A percentile compares a stretch with the other conserved stretches of the same genome.
Conservation (phyloP, 2,797 vertebrate genomes). For the Sebastes taczanowskii region DNA sequence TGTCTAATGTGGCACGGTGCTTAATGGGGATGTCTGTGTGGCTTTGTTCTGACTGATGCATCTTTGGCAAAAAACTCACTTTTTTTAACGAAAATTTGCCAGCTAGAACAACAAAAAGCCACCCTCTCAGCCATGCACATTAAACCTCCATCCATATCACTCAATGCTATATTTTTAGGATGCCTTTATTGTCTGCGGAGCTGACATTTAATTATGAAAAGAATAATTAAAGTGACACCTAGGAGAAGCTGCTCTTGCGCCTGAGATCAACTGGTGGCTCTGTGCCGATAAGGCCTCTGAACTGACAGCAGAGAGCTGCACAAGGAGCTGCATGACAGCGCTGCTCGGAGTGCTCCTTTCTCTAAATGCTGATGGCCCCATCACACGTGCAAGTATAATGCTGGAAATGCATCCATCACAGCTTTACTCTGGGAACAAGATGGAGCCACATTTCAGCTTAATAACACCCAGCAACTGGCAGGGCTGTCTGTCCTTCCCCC, state of each 20-base stretch:
- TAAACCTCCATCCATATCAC: not conserved
- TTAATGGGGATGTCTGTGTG: constrained; percentile 15
- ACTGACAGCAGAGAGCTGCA: constrained; percentile 29
- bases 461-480: constrained; percentile 49
- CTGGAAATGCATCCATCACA: constrained; percentile 49
- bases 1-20: constrained; percentile 12
- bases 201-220: constrained; percentile 65
- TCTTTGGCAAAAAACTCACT: not conserved
- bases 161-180: constrained; percentile 23
- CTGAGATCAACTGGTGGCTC: constrained; percentile 57
- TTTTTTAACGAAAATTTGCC: not conserved
- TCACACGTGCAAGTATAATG: constrained; percentile 49
- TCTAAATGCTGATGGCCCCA: constrained; percentile 29
- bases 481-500: constrained; percentile 16
- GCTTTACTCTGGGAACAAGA: constrained; percentile 18
- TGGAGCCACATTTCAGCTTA: constrained; percentile 28
- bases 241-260: constrained; percentile 29
- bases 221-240: constrained; percentile 52
- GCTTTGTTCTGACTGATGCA: constrained; percentile 14
- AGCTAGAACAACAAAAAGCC: not conserved
- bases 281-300: constrained; percentile 55
- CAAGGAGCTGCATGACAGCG: constrained; percentile 25
- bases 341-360: constrained; percentile 6
- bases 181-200: constrained; percentile 37
- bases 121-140: not conserved